Conservation (phyloP, 2,888 invertebrate species). For the Odontocerum albicorne region DNA sequence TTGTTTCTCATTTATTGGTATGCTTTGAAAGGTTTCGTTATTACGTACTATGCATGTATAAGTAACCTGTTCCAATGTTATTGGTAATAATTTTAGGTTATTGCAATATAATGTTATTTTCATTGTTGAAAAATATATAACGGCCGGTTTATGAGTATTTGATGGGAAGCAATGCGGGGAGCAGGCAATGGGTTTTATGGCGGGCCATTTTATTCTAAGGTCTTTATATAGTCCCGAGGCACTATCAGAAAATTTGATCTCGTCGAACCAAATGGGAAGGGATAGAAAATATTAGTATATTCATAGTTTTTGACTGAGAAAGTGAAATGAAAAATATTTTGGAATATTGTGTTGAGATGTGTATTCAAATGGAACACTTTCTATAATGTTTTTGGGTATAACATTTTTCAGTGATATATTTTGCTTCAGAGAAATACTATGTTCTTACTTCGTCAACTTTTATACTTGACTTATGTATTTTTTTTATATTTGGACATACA, state of each 20-base stretch:
- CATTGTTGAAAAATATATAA: conserved; percentile 32
- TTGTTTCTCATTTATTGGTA: too few species aligned
- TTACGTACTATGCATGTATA: too few species aligned
- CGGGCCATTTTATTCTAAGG: conserved; percentile 26
- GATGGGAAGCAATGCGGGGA: conserved; percentile 24
- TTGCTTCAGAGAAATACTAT: too few species aligned
- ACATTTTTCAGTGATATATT: too few species aligned
- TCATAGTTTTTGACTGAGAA: conserved; percentile 6
- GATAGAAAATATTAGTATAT: conserved; percentile 12
- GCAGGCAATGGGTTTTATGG: conserved; percentile 14
- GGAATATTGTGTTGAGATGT: too few species aligned
- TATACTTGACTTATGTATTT: too few species aligned
- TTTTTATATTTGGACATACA: too few species aligned
- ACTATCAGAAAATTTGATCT: conserved; percentile 33
- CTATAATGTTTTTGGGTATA: too few species aligned
- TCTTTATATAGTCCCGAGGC: conserved; percentile 2
- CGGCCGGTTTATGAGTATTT: conserved; percentile 28
- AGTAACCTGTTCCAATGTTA: conserved; percentile 3
- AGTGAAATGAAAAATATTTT: too few species aligned
- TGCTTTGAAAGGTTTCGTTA: too few species aligned
- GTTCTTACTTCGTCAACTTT: too few species aligned
- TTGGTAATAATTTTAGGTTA: conserved; percentile 26
- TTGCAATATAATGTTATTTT: conserved; percentile 27
- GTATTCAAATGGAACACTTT: too few species aligned
- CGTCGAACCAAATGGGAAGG: not conserved